Evolutionary conservation across 2,113 vertebrate genomes (phyloP).

Genomic region (Elaphurus davidianus): DNA sequence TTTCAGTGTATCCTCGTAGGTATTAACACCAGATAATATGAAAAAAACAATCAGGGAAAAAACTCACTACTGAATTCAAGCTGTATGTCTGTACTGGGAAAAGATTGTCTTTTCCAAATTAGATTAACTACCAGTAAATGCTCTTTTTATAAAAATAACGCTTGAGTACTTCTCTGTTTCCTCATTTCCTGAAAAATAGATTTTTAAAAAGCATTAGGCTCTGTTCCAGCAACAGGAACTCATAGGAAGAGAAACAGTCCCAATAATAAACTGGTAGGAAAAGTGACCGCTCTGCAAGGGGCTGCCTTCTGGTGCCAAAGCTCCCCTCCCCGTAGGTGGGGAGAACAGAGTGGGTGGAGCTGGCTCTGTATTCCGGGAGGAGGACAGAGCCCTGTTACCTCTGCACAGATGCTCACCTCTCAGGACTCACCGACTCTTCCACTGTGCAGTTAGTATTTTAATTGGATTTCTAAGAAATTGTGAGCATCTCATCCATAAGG

Average conservation of each 20-base stretch:
- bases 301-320: not conserved
- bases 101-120: not conserved
- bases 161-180: not conserved
- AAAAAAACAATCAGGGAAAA: no score
- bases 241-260: not conserved
- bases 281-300: fast-evolving
- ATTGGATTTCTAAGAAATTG: not conserved
- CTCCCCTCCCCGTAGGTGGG: fast-evolving
- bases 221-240: not conserved
- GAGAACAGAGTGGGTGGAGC: fast-evolving
- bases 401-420: fast-evolving
- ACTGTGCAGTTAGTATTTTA: no score
- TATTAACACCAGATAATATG: not conserved
- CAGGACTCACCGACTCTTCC: fast-evolving
- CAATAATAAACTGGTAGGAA: not conserved
- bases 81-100: fast-evolving
- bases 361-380: no score
- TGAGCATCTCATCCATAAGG: fast-evolving
- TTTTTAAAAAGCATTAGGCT: not conserved
- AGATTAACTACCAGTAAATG: not conserved
- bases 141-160: not conserved
- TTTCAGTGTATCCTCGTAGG: not conserved
- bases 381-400: fast-evolving
- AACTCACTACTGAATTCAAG: no score
- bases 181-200: not conserved